Percentiles rank a stretch among this genome's conserved stretches.
These are phyloP conservation scores for Ceryle rudis DNA, from an alignment of 2,797 vertebrate genomes.

Conservation along the genomic window DNA sequence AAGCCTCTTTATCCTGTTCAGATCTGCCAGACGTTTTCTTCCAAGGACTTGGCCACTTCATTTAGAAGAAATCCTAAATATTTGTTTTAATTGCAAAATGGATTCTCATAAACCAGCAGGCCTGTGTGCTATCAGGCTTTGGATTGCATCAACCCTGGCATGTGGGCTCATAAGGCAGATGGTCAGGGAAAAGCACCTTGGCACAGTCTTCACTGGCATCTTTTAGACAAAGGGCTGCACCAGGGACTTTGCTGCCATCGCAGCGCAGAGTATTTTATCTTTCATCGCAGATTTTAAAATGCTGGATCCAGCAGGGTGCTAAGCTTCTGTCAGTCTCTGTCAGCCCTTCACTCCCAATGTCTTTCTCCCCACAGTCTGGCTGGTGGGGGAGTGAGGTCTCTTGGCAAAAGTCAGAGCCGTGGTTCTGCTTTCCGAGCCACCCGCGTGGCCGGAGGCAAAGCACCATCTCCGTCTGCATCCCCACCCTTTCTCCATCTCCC, in stretches of 20 bases:
- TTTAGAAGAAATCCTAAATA: constrained; percentile 73
- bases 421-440: neutral
- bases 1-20: constrained; percentile 62
- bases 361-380: constrained; percentile 67
- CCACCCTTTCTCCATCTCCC: neutral
- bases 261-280: neutral
- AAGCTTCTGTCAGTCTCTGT: constrained; percentile 71
- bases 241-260: neutral
- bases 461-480: neutral
- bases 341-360: constrained; percentile 58
- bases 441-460: neutral
- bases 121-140: constrained; percentile 70
- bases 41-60: constrained; percentile 52
- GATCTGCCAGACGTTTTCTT: constrained; percentile 54
- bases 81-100: constrained; percentile 75
- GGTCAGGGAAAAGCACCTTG: constrained; percentile 73
- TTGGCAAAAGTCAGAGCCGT: neutral
- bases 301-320: constrained; percentile 67
- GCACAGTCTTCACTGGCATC: constrained; percentile 61
- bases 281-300: neutral
- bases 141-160: constrained; percentile 76
- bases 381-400: constrained; percentile 27
- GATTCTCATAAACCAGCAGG: constrained; percentile 74
- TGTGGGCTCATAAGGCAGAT: constrained; percentile 69
- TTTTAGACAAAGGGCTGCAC: constrained; percentile 60